These are phyloP conservation scores for Chaenocephalus aceratus DNA, from an alignment of 2,113 vertebrate species.

Conservation along the genomic window DNA sequence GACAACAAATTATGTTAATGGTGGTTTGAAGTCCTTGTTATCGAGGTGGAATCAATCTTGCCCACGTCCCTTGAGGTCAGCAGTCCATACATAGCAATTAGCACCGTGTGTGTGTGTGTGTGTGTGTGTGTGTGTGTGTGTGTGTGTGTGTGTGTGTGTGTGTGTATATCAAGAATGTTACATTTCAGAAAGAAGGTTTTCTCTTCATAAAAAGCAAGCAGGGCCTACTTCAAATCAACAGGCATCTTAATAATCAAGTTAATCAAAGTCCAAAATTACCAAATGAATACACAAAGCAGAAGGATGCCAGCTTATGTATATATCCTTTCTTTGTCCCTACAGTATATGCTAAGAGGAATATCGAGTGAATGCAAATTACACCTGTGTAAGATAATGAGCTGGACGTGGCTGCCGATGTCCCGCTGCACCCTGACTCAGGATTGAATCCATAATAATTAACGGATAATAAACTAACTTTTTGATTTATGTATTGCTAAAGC, in stretches of 20 bases:
- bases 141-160: constrained; percentile 29
- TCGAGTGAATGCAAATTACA: constrained; percentile 33
- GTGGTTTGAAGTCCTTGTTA: constrained; percentile 74
- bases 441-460: constrained; percentile 11
- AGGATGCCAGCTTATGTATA: not conserved
- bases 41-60: constrained; percentile 80
- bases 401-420: constrained; percentile 11
- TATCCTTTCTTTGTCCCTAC: not conserved
- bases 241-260: constrained; percentile 11
- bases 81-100: constrained; percentile 71
- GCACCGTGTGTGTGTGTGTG: constrained; percentile 33
- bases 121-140: constrained; percentile 34
- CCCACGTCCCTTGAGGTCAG: constrained; percentile 71
- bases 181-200: constrained; percentile 57
- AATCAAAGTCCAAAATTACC: constrained; percentile 8
- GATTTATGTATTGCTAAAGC: not conserved
- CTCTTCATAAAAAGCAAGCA: constrained; percentile 12
- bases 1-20: constrained; percentile 82
- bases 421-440: constrained; percentile 3
- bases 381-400: constrained; percentile 22
- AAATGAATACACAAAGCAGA: not conserved
- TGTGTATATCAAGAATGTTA: constrained; percentile 40
- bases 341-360: not conserved
- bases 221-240: constrained; percentile 10
- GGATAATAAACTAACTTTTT: not conserved